Percentiles rank a stretch among this genome's conserved stretches.
phyloP scores from a whole-genome alignment of 1,140 invertebrate species.

The Planococcus citri region DNA sequence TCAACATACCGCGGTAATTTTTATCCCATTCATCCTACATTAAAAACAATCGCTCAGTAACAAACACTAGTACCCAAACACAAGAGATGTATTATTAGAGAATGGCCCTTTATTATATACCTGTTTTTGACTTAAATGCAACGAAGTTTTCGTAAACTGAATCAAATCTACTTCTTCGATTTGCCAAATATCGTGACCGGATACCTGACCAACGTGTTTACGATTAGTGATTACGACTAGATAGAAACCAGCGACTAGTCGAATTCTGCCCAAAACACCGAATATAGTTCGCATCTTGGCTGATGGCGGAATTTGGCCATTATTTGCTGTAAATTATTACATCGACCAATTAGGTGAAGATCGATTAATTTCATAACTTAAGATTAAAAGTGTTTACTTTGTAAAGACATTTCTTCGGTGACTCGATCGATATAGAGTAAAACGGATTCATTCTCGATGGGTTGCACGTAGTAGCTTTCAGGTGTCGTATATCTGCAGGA shows the following conservation, averaged over 20 bases:
- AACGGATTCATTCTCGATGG: slow-evolving; percentile 10
- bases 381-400: neutral
- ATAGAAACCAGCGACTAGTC: slow-evolving; percentile 73
- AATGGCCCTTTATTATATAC: slow-evolving; percentile 38
- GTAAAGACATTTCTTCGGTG: slow-evolving; percentile 7
- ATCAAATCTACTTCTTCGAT: slow-evolving; percentile 72
- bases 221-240: slow-evolving; percentile 81
- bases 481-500: neutral
- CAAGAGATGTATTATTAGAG: slow-evolving; percentile 26
- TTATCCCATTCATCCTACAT: slow-evolving; percentile 57
- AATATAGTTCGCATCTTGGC: slow-evolving; percentile 43
- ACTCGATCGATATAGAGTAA: neutral
- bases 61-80: slow-evolving; percentile 2
- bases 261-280: slow-evolving; percentile 78
- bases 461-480: neutral
- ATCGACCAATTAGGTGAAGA: neutral
- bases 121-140: slow-evolving; percentile 74
- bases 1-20: slow-evolving; percentile 68
- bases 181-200: slow-evolving; percentile 74
- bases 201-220: slow-evolving; percentile 69
- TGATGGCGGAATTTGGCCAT: slow-evolving; percentile 22
- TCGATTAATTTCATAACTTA: too few species aligned
- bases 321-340: slow-evolving; percentile 21
- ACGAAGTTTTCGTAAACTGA: slow-evolving; percentile 66
- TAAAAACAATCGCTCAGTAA: slow-evolving; percentile 20